Base-by-base conservation (phyloP, 1,140 invertebrate genomes). In the Manduca sexta region DNA sequence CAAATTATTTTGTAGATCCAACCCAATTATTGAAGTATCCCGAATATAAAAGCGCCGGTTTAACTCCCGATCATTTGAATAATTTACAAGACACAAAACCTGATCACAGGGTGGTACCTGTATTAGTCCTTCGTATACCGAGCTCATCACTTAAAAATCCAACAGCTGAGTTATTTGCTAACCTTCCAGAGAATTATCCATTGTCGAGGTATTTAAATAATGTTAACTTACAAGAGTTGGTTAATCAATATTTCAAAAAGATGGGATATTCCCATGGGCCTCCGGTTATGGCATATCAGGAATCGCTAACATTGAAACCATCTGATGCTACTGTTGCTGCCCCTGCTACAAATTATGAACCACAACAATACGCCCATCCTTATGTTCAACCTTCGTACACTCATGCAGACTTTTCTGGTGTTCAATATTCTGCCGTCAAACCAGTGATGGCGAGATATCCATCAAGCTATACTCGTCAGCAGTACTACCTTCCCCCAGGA, bases 91-190 rank as follows among this genome's bases (percentile, higher is more conserved):
- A 65, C n/a, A 56, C 69, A 13, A 62, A 75, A 14, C 54, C 73
- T 14, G 71, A 74, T 37, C 77, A 79, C 47, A 69, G 76, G 49
- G 79, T 87, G 3, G 85, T 89, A 12, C 88, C 88, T 21, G 88
- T 90, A 14, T 71, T 89, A 49, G 86, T 89, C 14, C 55, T 90
- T 17, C 83, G 88, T 60, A 82, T 90, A 30, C 88, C 87, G 31
- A 88, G 86, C 45, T 88, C 87, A 31, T 88, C 88, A 49, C 65
- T 90, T 7, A 83, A 78, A 35, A 87, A 86, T 66, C 84, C 86
- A 8, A 74, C 79, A 3, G 80, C 81, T 14, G 84, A 84, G 47
- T 49, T 89, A 2, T 88, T 89, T 63, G 77, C 88, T 2, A 88
- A 89, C 63, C 60, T 89, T 50, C 88, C 88, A 3, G 64, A 84